Conservation (phyloP, 1,140 invertebrate species). For the Vanessa tameamea region DNA sequence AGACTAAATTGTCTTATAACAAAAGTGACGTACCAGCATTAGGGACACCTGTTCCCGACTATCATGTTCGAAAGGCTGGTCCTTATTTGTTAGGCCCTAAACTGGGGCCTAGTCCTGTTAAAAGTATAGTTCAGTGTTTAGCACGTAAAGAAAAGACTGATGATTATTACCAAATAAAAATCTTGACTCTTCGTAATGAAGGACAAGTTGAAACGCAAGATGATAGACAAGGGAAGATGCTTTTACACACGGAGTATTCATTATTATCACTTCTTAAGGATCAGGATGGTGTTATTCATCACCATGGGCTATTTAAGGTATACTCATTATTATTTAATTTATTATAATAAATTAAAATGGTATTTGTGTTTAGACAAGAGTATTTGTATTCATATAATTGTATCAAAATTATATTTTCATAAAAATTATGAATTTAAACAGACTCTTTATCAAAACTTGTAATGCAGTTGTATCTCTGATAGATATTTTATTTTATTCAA, state of each 20-base stretch:
- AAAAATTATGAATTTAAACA: no score
- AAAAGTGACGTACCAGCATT: slow-evolving; percentile 64
- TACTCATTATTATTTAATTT: background rate
- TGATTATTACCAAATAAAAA: slow-evolving; percentile 90
- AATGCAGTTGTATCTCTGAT: no score
- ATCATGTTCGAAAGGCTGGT: slow-evolving; percentile 82
- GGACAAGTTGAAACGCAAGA: slow-evolving; percentile 86
- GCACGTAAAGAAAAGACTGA: slow-evolving; percentile 87
- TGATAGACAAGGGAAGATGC: slow-evolving; percentile 90
- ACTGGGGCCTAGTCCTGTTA: slow-evolving; percentile 88
- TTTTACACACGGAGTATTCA: slow-evolving; percentile 91
- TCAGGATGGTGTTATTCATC: slow-evolving; percentile 88
- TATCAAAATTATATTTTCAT: no score
- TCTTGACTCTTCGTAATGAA: slow-evolving; percentile 82
- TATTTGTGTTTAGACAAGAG: no score
- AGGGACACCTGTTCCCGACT: slow-evolving; percentile 75
- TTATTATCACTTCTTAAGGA: slow-evolving; percentile 86
- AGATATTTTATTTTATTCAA: no score
- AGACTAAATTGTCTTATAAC: slow-evolving; percentile 59
- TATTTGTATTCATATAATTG: no score
- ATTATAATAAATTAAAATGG: no score
- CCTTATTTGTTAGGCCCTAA: slow-evolving; percentile 87
- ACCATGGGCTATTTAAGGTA: slow-evolving; percentile 91
- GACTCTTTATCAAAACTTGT: no score
- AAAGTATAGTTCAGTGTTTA: slow-evolving; percentile 90